Base-by-base conservation (phyloP, 2,113 vertebrate species). In the Amblyornis subalaris region DNA sequence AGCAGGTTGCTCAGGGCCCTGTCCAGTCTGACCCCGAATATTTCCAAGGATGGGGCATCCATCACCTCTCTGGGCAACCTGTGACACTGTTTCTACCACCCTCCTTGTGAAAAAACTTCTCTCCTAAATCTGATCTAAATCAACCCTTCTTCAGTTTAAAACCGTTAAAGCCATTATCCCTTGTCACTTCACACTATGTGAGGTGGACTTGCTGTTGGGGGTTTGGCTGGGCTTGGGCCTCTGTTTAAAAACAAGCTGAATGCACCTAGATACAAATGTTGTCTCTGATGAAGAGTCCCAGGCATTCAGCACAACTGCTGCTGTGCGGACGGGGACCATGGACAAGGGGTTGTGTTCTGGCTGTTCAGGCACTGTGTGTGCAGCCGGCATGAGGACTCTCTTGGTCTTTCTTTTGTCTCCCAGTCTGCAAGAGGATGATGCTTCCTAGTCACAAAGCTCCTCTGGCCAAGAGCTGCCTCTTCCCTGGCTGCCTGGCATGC, bases 341-440 rank as follows among this genome's bases (percentile, higher is more conserved):
- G 12, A 25, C 18, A 35, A 25, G 2, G 18, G 6, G 6, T 10
- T 7, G 1, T 3, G 4, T 44, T 62, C 55, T 40, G 29, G 6
- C 23, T 62, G 47, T 77, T 26, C 23, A 12, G 11, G 23, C 4
- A 25, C 15, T 67, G 12, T 40, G 15, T 42, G 53, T 36, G 11
- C 24, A 76, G 22, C 53, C 60, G 28, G 18, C 28, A 20, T 14
- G 12, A 82, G 13, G 17, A 28, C 40, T n/a, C 16, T 44, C 22
- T 60, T 20, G 36, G 40, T 26, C 24, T 25, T 48, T 50, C 33
- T 65, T 72, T 67, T 26, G 33, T 48, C 18, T 80, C 29, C 29
- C 60, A 64, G 29, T 15, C 10, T 81, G 47, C 28, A 45, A 67
- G 84, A 9, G 8, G 9, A 42, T 35, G 38, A 26, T 31, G 23